Evolutionary conservation across 2,113 vertebrate species (phyloP).

Genomic region (Periophthalmodon schlosseri): DNA sequence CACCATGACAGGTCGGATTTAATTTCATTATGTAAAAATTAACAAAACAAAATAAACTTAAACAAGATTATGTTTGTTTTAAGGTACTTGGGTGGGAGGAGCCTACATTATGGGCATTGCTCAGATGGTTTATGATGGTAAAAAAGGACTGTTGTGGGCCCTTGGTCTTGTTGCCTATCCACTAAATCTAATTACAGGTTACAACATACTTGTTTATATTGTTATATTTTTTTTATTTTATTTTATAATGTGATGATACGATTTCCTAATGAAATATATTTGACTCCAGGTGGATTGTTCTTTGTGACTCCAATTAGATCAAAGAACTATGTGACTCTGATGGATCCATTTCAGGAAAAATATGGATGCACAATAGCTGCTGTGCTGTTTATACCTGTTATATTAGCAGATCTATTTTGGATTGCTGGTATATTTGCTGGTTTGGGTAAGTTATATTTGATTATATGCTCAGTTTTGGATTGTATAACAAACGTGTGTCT

Average conservation of each 20-base stretch:
- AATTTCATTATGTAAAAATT: too few species aligned
- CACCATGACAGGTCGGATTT: conserved; percentile 42
- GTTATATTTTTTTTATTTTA: too few species aligned
- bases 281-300: conserved; percentile 71
- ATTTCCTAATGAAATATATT: too few species aligned
- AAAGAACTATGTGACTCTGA: conserved; percentile 76
- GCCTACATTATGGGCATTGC: conserved; percentile 76
- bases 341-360: conserved; percentile 78
- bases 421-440: conserved; percentile 77
- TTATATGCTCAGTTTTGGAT: too few species aligned
- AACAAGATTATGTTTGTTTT: background rate
- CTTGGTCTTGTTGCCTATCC: conserved; percentile 53
- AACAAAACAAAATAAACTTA: too few species aligned
- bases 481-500: too few species aligned
- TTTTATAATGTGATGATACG: too few species aligned
- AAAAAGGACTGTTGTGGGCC: conserved; percentile 76
- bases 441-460: conserved; percentile 62
- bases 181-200: too few species aligned
- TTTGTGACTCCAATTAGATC: conserved; percentile 76
- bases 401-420: conserved; percentile 80
- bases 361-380: conserved; percentile 72
- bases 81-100: conserved; percentile 82
- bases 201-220: too few species aligned
- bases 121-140: conserved; percentile 76
- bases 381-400: conserved; percentile 73